Percentiles rank a stretch among this genome's conserved stretches.
These are phyloP conservation scores for Gonioctena quinquepunctata DNA, from an alignment of 1,140 invertebrate species.

Conservation along the genomic window DNA sequence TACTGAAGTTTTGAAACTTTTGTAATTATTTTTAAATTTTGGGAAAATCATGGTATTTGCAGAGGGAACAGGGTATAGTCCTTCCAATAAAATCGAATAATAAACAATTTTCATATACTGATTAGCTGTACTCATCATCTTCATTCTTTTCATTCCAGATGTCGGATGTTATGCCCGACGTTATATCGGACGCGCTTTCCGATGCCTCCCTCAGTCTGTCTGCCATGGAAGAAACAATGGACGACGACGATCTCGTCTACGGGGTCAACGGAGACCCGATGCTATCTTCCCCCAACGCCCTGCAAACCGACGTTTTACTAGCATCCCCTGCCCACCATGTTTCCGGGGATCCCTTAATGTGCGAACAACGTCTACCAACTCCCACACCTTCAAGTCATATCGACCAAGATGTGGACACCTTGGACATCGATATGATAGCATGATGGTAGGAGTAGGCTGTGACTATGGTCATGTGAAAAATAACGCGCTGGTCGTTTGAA, in stretches of 20 bases:
- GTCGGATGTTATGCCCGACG: slow-evolving; percentile 57
- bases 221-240: slow-evolving; percentile 80
- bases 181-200: slow-evolving; percentile 60
- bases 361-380: slow-evolving; percentile 48
- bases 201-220: slow-evolving; percentile 68
- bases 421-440: slow-evolving; percentile 56
- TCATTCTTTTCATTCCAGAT: background rate
- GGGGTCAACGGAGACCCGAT: slow-evolving; percentile 67
- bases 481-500: background rate
- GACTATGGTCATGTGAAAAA: background rate
- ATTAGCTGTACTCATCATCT: too few relatives aligned
- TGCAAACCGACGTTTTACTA: slow-evolving; percentile 44
- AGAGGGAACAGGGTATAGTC: too few relatives aligned
- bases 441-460: slow-evolving; percentile 33
- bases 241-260: slow-evolving; percentile 74
- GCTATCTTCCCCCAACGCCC: slow-evolving; percentile 56
- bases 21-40: too few relatives aligned
- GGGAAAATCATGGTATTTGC: too few relatives aligned
- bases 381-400: slow-evolving; percentile 52
- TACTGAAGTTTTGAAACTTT: too few relatives aligned
- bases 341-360: slow-evolving; percentile 43
- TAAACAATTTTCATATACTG: too few relatives aligned
- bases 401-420: slow-evolving; percentile 49
- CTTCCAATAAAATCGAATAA: too few relatives aligned
- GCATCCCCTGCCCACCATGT: slow-evolving; percentile 42